Evolutionary conservation across 23 tunicate species (phyloP).

Genomic region (Phallusia fumigata): DNA sequence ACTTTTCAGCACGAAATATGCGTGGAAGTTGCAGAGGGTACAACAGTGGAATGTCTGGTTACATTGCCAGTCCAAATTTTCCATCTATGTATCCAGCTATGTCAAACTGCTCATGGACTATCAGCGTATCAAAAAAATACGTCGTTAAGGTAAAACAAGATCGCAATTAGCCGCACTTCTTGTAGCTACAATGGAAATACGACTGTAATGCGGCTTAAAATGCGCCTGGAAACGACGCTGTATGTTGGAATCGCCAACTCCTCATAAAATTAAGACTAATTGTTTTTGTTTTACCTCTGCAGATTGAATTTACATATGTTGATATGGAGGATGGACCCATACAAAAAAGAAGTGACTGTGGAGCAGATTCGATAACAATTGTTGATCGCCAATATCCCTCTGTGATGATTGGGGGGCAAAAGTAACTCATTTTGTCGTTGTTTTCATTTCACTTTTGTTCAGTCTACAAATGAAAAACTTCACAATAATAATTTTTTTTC

Average conservation of each 20-base stretch:
- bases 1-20: constrained; percentile 10
- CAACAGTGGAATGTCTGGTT: constrained; percentile 42
- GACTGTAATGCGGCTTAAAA: too few relatives aligned
- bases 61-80: constrained; percentile 75
- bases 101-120: constrained; percentile 55
- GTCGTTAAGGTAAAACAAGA: constrained; percentile 39
- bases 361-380: constrained; percentile 64
- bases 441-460: neutral
- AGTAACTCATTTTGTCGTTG: constrained; percentile 16
- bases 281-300: neutral
- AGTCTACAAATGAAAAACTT: neutral
- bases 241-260: neutral
- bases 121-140: constrained; percentile 22
- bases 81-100: constrained; percentile 60
- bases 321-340: constrained; percentile 88
- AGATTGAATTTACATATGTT: constrained; percentile 72
- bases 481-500: too few relatives aligned
- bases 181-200: too few relatives aligned
- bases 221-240: too few relatives aligned
- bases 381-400: constrained; percentile 35
- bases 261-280: neutral
- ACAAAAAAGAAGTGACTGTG: constrained; percentile 69
- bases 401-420: constrained; percentile 81
- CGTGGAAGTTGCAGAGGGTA: constrained; percentile 57
- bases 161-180: neutral